Conservation (phyloP, 2,797 vertebrate genomes). For the Falco concolor region DNA sequence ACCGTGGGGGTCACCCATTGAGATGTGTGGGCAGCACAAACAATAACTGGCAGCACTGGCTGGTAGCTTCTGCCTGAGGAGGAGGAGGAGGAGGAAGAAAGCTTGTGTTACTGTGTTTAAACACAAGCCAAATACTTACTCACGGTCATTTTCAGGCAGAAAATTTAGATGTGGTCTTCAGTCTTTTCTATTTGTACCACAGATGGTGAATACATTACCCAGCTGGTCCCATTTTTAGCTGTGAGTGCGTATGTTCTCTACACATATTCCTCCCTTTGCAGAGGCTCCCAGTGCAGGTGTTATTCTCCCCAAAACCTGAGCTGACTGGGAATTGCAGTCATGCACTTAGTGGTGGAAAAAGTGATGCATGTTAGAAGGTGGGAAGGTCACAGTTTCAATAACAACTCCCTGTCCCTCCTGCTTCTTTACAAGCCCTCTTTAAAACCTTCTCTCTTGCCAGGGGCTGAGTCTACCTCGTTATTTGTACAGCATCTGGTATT, state of each 20-base stretch:
- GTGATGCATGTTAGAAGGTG: background rate
- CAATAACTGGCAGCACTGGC: background rate
- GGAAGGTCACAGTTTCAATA: background rate
- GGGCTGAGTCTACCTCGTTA: background rate
- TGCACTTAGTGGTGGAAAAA: background rate
- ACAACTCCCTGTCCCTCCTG: background rate
- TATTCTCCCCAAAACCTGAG: background rate
- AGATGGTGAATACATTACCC: background rate
- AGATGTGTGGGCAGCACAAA: background rate
- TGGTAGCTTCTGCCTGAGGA: background rate
- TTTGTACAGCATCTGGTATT: background rate
- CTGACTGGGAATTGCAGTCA: background rate
- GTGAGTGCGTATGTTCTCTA: background rate
- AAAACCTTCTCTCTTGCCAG: background rate
- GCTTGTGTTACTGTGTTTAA: background rate
- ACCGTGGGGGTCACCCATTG: background rate
- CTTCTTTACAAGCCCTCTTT: background rate
- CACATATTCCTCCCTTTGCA: background rate
- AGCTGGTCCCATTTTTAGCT: background rate
- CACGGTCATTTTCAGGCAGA: background rate
- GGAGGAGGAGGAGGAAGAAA: background rate
- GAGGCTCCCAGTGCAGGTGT: background rate
- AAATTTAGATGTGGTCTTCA: slow-evolving; percentile 12
- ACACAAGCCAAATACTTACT: background rate
- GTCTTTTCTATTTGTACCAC: background rate